Evolutionary conservation across 2,888 invertebrate species (phyloP).

Genomic region (Aquatica leii): DNA sequence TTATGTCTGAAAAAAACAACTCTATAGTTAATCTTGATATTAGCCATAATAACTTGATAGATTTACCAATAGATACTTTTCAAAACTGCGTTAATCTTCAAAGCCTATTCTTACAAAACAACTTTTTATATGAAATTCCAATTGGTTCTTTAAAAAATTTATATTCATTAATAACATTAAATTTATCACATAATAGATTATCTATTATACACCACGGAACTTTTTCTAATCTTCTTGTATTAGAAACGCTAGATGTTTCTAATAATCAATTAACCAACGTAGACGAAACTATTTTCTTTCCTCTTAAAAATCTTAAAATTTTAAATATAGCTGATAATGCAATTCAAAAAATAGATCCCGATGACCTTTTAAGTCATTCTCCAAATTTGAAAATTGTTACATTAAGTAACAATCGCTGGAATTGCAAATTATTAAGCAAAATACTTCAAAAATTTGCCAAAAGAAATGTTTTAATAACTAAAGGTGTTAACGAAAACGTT

Average conservation of each 20-base stretch:
- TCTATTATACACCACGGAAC: neutral
- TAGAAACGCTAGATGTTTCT: neutral
- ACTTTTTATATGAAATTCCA: neutral
- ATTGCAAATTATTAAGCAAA: neutral
- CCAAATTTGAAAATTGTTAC: neutral
- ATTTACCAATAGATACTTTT: neutral
- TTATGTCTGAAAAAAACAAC: neutral
- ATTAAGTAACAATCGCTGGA: neutral
- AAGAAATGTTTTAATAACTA: neutral
- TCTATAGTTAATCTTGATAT: neutral
- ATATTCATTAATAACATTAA: neutral
- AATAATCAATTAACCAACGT: neutral
- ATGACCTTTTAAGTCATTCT: neutral
- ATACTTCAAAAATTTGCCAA: neutral
- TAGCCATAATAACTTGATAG: neutral
- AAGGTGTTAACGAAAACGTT: neutral
- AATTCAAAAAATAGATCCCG: neutral
- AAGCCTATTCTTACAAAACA: neutral
- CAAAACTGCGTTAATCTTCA: neutral
- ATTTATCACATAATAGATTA: neutral
- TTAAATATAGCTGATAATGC: neutral
- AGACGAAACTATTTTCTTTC: neutral
- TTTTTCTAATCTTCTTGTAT: neutral
- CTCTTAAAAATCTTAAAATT: neutral
- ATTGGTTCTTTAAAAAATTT: neutral